phyloP scores from a whole-genome alignment of 2,797 vertebrate species.

The Tympanoctomys barrerae region DNA sequence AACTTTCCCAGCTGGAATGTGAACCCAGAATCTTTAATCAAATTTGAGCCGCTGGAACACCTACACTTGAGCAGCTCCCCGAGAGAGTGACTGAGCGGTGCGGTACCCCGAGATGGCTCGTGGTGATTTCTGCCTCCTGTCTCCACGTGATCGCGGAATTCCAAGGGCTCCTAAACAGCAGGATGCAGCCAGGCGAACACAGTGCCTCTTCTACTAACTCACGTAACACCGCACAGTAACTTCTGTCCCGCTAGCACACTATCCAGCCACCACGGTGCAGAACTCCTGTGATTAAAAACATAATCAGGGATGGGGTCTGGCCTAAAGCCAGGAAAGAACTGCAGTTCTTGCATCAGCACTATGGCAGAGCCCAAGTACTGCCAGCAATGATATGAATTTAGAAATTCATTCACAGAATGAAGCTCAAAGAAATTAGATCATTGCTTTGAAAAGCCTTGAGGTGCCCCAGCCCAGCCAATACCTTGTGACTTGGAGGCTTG shows the following conservation, averaged over 20 bases:
- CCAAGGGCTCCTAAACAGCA: neutral
- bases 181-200: neutral
- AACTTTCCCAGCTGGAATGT: neutral
- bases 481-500: neutral
- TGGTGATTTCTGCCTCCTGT: neutral
- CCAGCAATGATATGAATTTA: rapidly evolving
- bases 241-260: neutral
- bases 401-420: neutral
- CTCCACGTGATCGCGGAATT: neutral
- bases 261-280: neutral
- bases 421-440: neutral
- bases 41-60: neutral
- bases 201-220: neutral
- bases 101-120: neutral
- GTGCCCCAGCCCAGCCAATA: neutral
- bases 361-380: neutral
- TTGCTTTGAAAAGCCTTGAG: neutral
- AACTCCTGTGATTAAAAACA: neutral
- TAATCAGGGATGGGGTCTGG: neutral
- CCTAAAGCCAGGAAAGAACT: neutral
- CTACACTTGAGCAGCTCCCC: neutral
- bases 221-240: neutral
- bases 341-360: neutral
- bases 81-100: neutral
- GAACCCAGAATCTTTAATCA: neutral